A percentile compares a stretch with the other conserved stretches of the same genome.
phyloP scores from a whole-genome alignment of 1,140 invertebrate species.

The Trachymyrmex cornetzi region DNA sequence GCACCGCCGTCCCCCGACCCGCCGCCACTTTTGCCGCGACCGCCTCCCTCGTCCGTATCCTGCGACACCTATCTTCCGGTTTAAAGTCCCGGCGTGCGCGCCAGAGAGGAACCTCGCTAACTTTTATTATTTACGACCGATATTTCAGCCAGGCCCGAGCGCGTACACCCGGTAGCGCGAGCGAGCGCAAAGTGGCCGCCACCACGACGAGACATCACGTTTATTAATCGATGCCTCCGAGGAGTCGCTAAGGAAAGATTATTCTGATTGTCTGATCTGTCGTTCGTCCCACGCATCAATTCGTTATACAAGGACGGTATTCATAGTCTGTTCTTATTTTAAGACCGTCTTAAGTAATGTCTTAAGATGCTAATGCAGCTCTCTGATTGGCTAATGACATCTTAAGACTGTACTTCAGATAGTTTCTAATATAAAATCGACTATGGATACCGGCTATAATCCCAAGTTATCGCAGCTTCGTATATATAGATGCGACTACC shows the following conservation, averaged over 20 bases:
- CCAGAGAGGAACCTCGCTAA: constrained; percentile 85
- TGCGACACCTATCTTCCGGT: constrained; percentile 87
- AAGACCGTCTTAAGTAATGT: no score
- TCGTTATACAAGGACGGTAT: not conserved
- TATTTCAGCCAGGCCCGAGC: constrained; percentile 83
- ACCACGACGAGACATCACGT: constrained; percentile 25
- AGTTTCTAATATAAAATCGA: no score
- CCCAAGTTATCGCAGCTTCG: constrained; percentile 38
- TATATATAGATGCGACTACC: not conserved
- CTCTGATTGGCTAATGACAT: no score
- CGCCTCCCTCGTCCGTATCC: constrained; percentile 80
- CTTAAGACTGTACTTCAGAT: no score
- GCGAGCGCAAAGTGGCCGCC: constrained; percentile 67
- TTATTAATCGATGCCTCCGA: constrained; percentile 63
- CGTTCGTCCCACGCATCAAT: not conserved
- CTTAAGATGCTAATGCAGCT: no score
- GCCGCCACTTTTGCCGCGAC: constrained; percentile 75
- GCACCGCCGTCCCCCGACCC: constrained; percentile 59
- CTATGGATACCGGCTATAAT: not conserved
- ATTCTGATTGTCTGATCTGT: constrained; percentile 10
- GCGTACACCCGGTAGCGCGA: constrained; percentile 68
- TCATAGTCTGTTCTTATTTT: no score
- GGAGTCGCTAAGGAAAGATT: constrained; percentile 12
- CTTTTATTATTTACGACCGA: constrained; percentile 88
- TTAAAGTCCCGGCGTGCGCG: constrained; percentile 85